These are phyloP conservation scores for Corythaixoides concolor DNA, from an alignment of 2,113 vertebrate species.

Conservation along the genomic window DNA sequence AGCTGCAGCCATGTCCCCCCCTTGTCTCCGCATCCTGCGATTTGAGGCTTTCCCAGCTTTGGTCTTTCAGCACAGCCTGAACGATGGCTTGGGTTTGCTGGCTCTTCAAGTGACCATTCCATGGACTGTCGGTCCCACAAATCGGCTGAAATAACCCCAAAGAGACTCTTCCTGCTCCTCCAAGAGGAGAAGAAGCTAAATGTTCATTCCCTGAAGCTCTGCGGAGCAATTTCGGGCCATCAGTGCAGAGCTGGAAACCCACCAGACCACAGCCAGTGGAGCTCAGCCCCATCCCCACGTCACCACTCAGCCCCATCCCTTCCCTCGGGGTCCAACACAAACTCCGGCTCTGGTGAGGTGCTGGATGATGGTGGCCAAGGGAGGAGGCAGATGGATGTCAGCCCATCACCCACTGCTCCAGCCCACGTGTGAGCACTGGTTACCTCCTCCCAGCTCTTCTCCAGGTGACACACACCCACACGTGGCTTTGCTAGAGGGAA, in stretches of 20 bases:
- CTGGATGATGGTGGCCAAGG: background rate
- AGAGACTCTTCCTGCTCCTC: background rate
- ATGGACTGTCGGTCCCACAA: background rate
- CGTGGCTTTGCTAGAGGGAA: accelerated
- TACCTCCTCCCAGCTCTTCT: background rate
- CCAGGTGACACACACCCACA: background rate
- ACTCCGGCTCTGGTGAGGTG: background rate
- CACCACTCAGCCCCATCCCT: background rate
- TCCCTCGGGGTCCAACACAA: background rate
- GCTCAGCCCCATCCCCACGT: background rate
- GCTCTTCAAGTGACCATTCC: background rate
- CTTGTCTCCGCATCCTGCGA: background rate
- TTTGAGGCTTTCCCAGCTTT: constrained; percentile 1
- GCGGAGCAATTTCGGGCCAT: background rate
- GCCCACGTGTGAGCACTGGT: background rate
- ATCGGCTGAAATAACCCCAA: background rate
- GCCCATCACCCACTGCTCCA: background rate
- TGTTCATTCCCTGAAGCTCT: background rate
- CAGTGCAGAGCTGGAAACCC: background rate
- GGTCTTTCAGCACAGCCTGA: background rate
- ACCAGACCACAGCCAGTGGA: background rate
- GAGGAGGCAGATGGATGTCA: background rate
- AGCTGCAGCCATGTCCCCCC: background rate
- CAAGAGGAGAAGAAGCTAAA: background rate
- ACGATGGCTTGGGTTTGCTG: background rate